A percentile compares a stretch with the other conserved stretches of the same genome.
Conservation (phyloP, 1,140 invertebrate species). For the Hestina assimilis region DNA sequence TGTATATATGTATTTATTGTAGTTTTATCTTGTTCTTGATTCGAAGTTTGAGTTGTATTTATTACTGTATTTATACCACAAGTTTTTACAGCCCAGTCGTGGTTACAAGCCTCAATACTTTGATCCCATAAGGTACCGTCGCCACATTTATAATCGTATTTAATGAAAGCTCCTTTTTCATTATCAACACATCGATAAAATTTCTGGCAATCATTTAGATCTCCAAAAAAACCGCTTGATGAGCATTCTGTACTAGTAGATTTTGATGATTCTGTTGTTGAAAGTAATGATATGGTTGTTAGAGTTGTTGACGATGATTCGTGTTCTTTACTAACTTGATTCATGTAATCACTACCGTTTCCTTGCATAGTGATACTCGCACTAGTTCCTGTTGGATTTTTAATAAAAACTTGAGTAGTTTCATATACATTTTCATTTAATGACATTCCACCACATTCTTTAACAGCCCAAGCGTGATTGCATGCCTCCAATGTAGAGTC, state of each 20-base stretch:
- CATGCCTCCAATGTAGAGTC: constrained; percentile 80
- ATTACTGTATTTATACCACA: constrained; percentile 35
- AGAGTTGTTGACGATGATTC: constrained; percentile 12
- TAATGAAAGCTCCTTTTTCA: constrained; percentile 77
- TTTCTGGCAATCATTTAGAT: constrained; percentile 73
- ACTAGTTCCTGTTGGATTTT: constrained; percentile 24
- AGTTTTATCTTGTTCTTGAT: not conserved
- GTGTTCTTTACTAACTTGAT: constrained; percentile 17
- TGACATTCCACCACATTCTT: constrained; percentile 51
- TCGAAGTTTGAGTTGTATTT: constrained; percentile 8
- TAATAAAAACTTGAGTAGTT: not conserved
- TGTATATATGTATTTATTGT: not conserved
- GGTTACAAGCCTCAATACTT: constrained; percentile 80
- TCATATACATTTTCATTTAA: constrained; percentile 9
- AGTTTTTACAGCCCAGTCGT: constrained; percentile 72
- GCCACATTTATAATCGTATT: constrained; percentile 82
- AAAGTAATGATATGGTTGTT: constrained; percentile 23
- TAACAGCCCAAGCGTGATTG: constrained; percentile 80
- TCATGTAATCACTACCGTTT: constrained; percentile 24
- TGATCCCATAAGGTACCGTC: constrained; percentile 83
- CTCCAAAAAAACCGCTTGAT: constrained; percentile 76
- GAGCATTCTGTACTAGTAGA: constrained; percentile 31
- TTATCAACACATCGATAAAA: constrained; percentile 85
- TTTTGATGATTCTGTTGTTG: constrained; percentile 18
- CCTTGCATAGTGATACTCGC: constrained; percentile 12